A percentile compares a stretch with the other conserved stretches of the same genome.
Conservation (phyloP, 2,797 vertebrate species). For the Bufotes viridis region DNA sequence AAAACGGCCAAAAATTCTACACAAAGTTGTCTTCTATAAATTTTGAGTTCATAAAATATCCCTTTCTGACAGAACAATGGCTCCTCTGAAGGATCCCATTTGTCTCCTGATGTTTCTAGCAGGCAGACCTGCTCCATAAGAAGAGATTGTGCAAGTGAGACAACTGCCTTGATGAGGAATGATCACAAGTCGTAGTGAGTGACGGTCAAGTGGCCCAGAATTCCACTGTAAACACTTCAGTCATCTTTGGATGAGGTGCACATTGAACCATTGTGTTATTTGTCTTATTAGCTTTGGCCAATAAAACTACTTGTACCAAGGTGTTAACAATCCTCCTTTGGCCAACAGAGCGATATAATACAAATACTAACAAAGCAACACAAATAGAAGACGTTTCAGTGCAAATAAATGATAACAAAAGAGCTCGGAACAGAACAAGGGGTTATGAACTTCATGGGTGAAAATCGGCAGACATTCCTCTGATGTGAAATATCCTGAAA, state of each 20-base stretch:
- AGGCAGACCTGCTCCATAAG: neutral
- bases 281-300: constrained; percentile 3
- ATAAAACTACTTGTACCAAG: neutral
- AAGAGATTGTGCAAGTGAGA: neutral
- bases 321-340: constrained; percentile 5
- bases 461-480: neutral
- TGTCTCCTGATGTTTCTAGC: neutral
- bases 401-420: constrained; percentile 14
- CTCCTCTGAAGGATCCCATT: neutral
- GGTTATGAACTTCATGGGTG: neutral
- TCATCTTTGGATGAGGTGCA: neutral
- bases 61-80: neutral
- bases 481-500: neutral
- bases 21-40: too few species aligned
- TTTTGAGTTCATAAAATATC: too few species aligned
- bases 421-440: neutral
- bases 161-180: neutral
- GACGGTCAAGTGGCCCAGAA: neutral
- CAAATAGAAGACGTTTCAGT: neutral
- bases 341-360: neutral
- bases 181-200: neutral
- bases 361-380: neutral
- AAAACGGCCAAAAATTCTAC: too few species aligned
- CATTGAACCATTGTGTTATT: neutral
- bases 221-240: neutral